Percentiles rank a stretch among this genome's conserved stretches.
Conservation (phyloP, 2,113 vertebrate genomes). For the Phrynosoma platyrhinos region DNA sequence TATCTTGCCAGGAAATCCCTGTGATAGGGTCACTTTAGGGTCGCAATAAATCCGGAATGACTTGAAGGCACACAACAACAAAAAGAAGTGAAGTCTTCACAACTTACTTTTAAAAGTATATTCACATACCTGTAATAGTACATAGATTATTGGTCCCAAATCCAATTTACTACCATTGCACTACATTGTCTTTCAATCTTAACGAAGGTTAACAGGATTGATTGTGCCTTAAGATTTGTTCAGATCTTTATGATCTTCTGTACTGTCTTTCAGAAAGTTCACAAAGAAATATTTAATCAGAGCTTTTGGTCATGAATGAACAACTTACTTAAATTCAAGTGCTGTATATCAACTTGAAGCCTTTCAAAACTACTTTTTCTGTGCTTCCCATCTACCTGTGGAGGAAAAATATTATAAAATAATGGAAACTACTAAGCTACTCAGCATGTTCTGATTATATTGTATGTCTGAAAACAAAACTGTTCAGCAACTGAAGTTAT, state of each 20-base stretch:
- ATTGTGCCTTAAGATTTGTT: neutral
- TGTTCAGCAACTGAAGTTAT: neutral
- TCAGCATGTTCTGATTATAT: neutral
- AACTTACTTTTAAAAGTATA: too few relatives aligned
- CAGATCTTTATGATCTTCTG: neutral
- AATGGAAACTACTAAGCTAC: neutral
- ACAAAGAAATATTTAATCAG: neutral
- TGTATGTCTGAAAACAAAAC: neutral
- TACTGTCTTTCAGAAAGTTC: neutral
- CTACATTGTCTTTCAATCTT: neutral
- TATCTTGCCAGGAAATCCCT: too few relatives aligned
- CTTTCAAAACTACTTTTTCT: slow-evolving; percentile 87
- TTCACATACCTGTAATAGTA: too few relatives aligned
- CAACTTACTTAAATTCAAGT: slow-evolving; percentile 91
- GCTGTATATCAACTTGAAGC: slow-evolving; percentile 96
- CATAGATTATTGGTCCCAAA: neutral
- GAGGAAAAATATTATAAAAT: slow-evolving; percentile 43
- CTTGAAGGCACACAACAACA: too few relatives aligned
- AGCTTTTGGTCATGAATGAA: slow-evolving; percentile 16
- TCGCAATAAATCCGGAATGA: too few relatives aligned
- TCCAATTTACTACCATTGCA: neutral
- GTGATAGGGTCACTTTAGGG: too few relatives aligned
- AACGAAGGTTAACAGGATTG: neutral
- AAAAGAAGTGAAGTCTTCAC: too few relatives aligned
- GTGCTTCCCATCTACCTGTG: slow-evolving; percentile 95